These are phyloP conservation scores for Pyrocoelia pectoralis DNA, from an alignment of 2,888 invertebrate genomes.

Conservation along the genomic window DNA sequence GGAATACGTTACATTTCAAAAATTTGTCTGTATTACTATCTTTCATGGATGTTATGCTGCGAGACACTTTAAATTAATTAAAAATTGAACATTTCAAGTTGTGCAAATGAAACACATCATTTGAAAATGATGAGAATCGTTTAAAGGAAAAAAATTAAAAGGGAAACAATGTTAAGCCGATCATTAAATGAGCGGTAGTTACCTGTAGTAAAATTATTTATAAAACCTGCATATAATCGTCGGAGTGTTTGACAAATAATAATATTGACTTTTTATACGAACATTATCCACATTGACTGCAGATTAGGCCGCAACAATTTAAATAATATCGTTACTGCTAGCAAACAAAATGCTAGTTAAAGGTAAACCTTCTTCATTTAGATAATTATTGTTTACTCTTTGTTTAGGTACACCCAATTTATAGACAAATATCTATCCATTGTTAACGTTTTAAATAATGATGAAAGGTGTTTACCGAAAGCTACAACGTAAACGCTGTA, in stretches of 20 bases:
- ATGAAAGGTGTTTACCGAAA: constrained; percentile 25
- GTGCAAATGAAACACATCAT: too few species aligned
- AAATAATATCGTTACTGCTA: constrained; percentile 44
- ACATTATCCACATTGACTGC: constrained; percentile 47
- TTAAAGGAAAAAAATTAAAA: neutral
- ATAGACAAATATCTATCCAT: constrained; percentile 39
- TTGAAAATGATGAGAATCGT: neutral
- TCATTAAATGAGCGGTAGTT: constrained; percentile 36
- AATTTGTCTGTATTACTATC: too few species aligned
- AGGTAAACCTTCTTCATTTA: constrained; percentile 43
- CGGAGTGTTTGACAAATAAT: constrained; percentile 57
- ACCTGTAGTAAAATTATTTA: constrained; percentile 47
- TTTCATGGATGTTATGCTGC: too few species aligned
- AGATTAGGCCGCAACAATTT: constrained; percentile 46
- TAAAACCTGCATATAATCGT: constrained; percentile 48
- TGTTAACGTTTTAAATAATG: constrained; percentile 28
- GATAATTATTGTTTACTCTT: constrained; percentile 43
- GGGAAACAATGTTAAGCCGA: constrained; percentile 25
- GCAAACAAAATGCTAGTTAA: constrained; percentile 40
- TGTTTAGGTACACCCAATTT: constrained; percentile 44
- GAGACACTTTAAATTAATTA: too few species aligned
- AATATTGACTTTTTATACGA: constrained; percentile 56
- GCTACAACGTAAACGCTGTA: neutral
- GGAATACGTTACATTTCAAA: too few species aligned
- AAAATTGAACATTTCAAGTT: too few species aligned